Evolutionary conservation across 2,797 vertebrate genomes (phyloP).

Genomic region (Bovichtus diacanthus): DNA sequence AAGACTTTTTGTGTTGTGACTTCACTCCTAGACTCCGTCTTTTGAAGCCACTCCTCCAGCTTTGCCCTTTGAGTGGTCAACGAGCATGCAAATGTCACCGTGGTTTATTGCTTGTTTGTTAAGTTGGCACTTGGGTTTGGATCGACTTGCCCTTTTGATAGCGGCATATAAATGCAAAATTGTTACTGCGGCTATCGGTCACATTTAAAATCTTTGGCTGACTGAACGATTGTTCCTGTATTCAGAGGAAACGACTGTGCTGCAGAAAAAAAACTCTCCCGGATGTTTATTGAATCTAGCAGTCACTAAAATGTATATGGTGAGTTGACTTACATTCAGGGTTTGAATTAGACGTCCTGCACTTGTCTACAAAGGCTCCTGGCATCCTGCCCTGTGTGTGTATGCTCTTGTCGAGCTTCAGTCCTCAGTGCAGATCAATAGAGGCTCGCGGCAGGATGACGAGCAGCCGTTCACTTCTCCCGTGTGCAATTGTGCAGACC

Average conservation of each 20-base stretch:
- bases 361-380: conserved; percentile 44
- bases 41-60: conserved; percentile 49
- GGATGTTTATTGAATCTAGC: conserved; percentile 21
- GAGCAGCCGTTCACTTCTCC: conserved; percentile 42
- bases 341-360: conserved; percentile 51
- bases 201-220: conserved; percentile 42
- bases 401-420: conserved; percentile 26
- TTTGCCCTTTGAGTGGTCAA: conserved; percentile 77
- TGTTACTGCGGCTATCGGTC: conserved; percentile 49
- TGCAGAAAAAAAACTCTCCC: background rate
- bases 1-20: background rate
- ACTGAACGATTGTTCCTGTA: background rate
- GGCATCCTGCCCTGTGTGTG: conserved; percentile 40
- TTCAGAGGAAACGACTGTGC: background rate
- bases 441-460: conserved; percentile 48
- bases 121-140: conserved; percentile 55
- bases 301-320: background rate
- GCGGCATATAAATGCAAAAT: conserved; percentile 74
- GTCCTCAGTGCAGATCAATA: conserved; percentile 62
- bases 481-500: conserved; percentile 56
- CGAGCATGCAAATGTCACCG: conserved; percentile 78
- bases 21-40: background rate
- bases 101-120: conserved; percentile 62
- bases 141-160: conserved; percentile 60
- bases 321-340: background rate